Conservation (phyloP, 2,113 vertebrate genomes). For the Callithrix jacchus region DNA sequence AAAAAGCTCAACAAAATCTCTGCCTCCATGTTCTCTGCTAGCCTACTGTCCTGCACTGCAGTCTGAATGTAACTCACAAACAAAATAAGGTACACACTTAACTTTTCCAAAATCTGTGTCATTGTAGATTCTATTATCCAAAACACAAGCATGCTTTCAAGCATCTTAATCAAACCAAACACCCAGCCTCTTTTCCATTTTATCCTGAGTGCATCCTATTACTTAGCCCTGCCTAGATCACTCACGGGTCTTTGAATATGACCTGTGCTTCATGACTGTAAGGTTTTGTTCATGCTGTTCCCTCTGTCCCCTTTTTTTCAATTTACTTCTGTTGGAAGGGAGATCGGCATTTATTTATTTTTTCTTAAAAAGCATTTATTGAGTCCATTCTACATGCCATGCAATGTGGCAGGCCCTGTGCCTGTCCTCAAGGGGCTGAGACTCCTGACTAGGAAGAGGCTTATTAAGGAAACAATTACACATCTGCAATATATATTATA, state of each 20-base stretch:
- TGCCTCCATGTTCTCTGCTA: no score
- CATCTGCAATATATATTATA: fast-evolving
- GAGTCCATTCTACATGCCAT: not conserved
- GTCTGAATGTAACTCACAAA: not conserved
- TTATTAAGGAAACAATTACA: not conserved
- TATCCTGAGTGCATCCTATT: not conserved
- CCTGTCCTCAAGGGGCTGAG: not conserved
- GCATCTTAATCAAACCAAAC: not conserved
- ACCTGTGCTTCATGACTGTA: not conserved
- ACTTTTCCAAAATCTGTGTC: not conserved
- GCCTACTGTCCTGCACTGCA: not conserved
- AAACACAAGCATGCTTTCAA: not conserved
- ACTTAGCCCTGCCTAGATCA: not conserved
- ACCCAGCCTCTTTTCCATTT: not conserved
- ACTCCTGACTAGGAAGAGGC: not conserved
- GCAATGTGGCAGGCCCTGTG: not conserved
- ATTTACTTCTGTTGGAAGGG: not conserved
- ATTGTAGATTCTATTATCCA: not conserved
- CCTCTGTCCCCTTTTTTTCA: not conserved
- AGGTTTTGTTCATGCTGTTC: fast-evolving
- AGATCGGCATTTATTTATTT: not conserved
- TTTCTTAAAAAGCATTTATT: not conserved
- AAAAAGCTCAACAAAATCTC: not conserved
- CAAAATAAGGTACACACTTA: fast-evolving
- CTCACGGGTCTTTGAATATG: fast-evolving